Evolutionary conservation across 2,797 vertebrate species (phyloP), one percentile per base, ranked within the genome.

Genomic region (Taeniopygia guttata): DNA sequence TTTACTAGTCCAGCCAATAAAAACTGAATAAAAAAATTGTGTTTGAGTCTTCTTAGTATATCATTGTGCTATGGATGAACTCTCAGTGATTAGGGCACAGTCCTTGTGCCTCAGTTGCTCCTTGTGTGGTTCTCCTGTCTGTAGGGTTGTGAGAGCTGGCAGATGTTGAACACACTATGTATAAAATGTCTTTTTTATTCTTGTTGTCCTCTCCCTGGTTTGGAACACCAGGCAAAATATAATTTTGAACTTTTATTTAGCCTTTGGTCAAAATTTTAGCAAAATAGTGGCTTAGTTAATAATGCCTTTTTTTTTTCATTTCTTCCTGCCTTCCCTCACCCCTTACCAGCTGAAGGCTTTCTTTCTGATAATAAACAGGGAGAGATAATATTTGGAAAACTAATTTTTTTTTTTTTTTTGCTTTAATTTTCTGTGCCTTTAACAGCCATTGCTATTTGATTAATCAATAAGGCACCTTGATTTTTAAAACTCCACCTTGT

Each of bases 331-430:
- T 49, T 67, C 23, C 15, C 10, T 75, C n/a, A 3, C 17, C 27
- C 16, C 10, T 40, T 79, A 36, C 23, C 27, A 49, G 19, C 23
- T 73, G 38, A 49, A 52, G 27, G 22, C 13, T 91, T 56, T 90
- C 11, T 64, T 51, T 26, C 51, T 66, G 38, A 11, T 55, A 49
- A 66, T 6, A 52, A 56, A 26, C 11, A 62, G 16, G 27, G 42
- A 45, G 15, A 60, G 29, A 30, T 3, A 17, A 36, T 21, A 72
- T 17, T 63, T 72, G 34, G 12, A 52, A 46, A 52, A 26, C 0
- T 0, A 27, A 64, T 22, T 5, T 7, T n/a, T 29, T 36, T 21
- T 29, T 36, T 21, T 14, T 18, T 63, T 36, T 20, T 3, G 1
- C 26, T 34, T 30, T 36, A 11, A 10, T 67, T 78, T 58, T 49